phyloP scores from a whole-genome alignment of 2,888 invertebrate genomes.

The Acanthococcus lagerstroemiae region DNA sequence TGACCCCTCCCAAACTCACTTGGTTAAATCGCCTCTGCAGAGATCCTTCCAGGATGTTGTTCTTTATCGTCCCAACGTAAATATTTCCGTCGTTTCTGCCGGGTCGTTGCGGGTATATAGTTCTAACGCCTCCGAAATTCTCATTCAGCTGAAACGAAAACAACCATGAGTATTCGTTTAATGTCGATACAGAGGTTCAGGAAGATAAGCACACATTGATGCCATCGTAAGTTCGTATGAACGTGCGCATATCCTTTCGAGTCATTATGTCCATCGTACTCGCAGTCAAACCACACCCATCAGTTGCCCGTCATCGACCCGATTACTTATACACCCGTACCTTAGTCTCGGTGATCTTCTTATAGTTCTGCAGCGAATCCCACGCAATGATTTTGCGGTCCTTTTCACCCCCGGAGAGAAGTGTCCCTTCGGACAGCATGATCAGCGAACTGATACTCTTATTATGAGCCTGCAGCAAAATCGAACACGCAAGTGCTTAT shows the following conservation, averaged over 20 bases:
- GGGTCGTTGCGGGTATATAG: slow-evolving; percentile 77
- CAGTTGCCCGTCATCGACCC: no score
- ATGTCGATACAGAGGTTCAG: no score
- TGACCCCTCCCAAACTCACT: no score
- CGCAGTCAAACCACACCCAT: no score
- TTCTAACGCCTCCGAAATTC: slow-evolving; percentile 76
- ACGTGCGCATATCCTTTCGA: neutral
- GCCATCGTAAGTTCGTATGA: no score
- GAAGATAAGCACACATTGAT: no score
- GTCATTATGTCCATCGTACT: no score
- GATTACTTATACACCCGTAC: no score
- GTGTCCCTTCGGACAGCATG: slow-evolving; percentile 80
- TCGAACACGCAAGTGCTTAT: neutral
- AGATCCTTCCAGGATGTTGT: slow-evolving; percentile 82
- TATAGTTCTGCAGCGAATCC: slow-evolving; percentile 84
- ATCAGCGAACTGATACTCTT: slow-evolving; percentile 78
- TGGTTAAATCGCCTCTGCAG: slow-evolving; percentile 78
- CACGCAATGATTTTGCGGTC: slow-evolving; percentile 84
- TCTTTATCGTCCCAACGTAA: slow-evolving; percentile 80
- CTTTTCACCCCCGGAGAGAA: slow-evolving; percentile 82
- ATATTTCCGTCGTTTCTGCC: slow-evolving; percentile 82
- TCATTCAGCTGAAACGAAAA: slow-evolving; percentile 71
- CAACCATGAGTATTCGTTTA: no score
- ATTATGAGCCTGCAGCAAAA: slow-evolving; percentile 56
- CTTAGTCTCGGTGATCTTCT: slow-evolving; percentile 79